phyloP scores from a whole-genome alignment of 2,113 vertebrate species.

The Eublepharis macularius region DNA sequence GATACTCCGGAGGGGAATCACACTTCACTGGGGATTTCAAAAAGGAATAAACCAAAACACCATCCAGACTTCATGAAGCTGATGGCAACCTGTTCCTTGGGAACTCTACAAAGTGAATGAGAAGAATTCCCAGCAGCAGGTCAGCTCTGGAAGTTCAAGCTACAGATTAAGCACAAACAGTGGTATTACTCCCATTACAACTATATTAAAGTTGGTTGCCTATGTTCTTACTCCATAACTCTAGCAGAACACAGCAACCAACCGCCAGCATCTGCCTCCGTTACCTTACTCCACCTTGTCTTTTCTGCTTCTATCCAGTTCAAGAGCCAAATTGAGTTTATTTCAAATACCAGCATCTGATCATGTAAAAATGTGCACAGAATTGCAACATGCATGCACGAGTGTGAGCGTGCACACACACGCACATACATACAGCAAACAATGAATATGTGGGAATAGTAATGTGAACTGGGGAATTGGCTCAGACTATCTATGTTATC shows the following conservation, averaged over 20 bases:
- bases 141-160: neutral
- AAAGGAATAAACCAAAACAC: neutral
- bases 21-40: neutral
- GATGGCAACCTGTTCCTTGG: constrained; percentile 3
- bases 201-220: rapidly evolving
- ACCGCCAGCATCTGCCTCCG: neutral
- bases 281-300: neutral
- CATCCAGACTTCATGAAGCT: rapidly evolving
- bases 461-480: neutral
- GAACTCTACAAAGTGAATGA: constrained; percentile 46
- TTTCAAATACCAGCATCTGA: neutral
- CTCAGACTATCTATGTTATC: neutral
- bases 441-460: neutral
- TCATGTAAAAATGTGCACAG: rapidly evolving
- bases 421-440: neutral
- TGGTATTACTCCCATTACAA: neutral
- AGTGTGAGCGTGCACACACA: neutral
- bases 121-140: constrained; percentile 3
- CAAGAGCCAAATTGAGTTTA: neutral
- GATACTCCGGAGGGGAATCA: neutral
- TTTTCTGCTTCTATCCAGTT: constrained; percentile 11
- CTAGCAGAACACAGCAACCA: neutral
- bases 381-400: constrained; percentile 35
- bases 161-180: neutral
- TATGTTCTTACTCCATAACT: too few species aligned